Conservation (phyloP, 2,888 invertebrate species). For the Dynastes maya region DNA sequence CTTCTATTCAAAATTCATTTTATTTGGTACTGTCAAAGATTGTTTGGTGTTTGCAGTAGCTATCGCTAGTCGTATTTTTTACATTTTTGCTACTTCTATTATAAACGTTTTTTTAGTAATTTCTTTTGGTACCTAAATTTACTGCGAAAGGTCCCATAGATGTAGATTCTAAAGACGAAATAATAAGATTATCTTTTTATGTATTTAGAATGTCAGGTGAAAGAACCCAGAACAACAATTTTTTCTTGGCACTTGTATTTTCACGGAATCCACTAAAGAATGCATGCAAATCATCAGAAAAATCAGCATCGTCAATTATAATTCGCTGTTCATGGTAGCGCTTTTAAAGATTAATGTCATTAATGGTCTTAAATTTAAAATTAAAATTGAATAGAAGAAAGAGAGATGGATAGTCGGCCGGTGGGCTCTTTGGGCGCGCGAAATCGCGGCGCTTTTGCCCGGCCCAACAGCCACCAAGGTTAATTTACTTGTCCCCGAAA, state of each 20-base stretch:
- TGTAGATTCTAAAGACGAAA: too few relatives aligned
- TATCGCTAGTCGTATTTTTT: too few relatives aligned
- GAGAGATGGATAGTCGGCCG: slow-evolving; percentile 7
- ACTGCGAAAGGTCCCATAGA: too few relatives aligned
- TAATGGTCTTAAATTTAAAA: slow-evolving; percentile 50
- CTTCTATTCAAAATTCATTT: too few relatives aligned
- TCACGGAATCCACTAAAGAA: slow-evolving; percentile 1
- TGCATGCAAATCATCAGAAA: slow-evolving; percentile 9
- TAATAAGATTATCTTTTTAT: too few relatives aligned
- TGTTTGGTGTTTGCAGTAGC: too few relatives aligned
- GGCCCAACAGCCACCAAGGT: slow-evolving; percentile 47
- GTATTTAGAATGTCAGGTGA: too few relatives aligned
- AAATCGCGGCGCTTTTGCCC: slow-evolving; percentile 6
- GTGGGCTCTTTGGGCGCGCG: slow-evolving; percentile 30
- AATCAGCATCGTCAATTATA: slow-evolving; percentile 18
- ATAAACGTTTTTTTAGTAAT: too few relatives aligned
- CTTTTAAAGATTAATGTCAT: slow-evolving; percentile 30
- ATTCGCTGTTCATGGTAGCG: slow-evolving; percentile 34
- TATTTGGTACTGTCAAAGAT: too few relatives aligned
- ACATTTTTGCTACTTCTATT: too few relatives aligned
- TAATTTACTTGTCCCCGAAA: slow-evolving; percentile 56
- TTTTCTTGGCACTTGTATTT: not conserved
- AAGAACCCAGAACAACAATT: not conserved
- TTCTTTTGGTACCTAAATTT: too few relatives aligned
- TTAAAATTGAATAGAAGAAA: slow-evolving; percentile 48